These are phyloP conservation scores for Porphyrio hochstetteri DNA, from an alignment of 2,113 vertebrate genomes.

Conservation along the genomic window DNA sequence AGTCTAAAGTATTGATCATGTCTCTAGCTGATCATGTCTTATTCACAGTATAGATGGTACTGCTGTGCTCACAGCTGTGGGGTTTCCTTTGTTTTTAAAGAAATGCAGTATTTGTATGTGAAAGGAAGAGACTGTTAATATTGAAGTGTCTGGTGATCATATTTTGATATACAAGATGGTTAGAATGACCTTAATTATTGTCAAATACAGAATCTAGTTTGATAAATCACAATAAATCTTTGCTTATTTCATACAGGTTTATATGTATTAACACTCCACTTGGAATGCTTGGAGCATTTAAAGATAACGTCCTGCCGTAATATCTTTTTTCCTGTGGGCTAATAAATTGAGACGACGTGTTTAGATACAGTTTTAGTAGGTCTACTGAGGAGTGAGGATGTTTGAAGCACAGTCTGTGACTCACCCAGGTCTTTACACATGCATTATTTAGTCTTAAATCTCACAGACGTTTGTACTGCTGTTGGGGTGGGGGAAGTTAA, in stretches of 20 bases:
- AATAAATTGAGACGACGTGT: neutral
- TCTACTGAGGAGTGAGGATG: neutral
- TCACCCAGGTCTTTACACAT: neutral
- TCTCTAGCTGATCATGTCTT: neutral
- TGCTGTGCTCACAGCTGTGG: neutral
- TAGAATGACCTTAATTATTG: neutral
- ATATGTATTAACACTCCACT: neutral
- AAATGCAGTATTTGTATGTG: neutral
- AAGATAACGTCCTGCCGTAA: neutral
- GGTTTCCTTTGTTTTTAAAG: neutral
- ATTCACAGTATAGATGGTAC: neutral
- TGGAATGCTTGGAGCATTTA: neutral
- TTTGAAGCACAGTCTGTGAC: constrained; percentile 6
- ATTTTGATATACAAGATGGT: neutral
- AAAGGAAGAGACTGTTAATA: neutral
- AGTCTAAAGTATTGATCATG: neutral
- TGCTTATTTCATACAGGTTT: neutral
- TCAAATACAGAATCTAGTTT: neutral
- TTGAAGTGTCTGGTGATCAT: neutral
- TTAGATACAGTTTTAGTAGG: neutral
- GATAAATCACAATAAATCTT: neutral
- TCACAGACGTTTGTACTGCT: neutral
- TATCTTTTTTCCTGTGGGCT: neutral
- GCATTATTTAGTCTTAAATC: constrained; percentile 32
- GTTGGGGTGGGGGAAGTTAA: neutral